Percentiles rank a stretch among this genome's conserved stretches.
Evolutionary conservation across 1,140 invertebrate genomes (phyloP).

Genomic region (Bombyx mandarina): DNA sequence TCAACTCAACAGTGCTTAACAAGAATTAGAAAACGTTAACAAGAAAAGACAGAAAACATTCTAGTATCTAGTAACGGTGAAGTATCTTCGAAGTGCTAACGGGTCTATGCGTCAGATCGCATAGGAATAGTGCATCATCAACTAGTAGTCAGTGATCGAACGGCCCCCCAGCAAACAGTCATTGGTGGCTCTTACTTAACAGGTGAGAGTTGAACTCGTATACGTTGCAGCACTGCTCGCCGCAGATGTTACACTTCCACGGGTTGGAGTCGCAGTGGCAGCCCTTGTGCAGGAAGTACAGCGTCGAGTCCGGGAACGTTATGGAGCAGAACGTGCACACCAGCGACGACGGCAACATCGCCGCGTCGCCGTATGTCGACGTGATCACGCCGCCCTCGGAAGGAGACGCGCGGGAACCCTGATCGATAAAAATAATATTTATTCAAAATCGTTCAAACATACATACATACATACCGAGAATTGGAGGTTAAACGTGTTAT

Average conservation of each 20-base stretch:
- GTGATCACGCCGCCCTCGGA: conserved; percentile 77
- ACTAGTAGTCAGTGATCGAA: conserved; percentile 40
- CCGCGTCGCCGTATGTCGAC: conserved; percentile 72
- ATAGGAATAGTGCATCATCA: conserved; percentile 36
- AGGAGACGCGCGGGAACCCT: conserved; percentile 72
- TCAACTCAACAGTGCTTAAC: conserved; percentile 26
- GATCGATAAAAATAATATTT: conserved; percentile 5
- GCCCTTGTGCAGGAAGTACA: conserved; percentile 97
- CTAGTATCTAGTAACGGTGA: conserved; percentile 18
- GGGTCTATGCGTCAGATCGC: conserved; percentile 32
- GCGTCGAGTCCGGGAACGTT: conserved; percentile 93
- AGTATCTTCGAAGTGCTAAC: conserved; percentile 52
- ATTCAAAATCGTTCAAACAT: too few species aligned
- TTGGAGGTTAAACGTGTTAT: too few species aligned
- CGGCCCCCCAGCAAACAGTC: conserved; percentile 66
- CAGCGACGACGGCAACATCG: conserved; percentile 67
- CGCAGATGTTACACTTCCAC: conserved; percentile 98
- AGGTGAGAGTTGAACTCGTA: conserved; percentile 98
- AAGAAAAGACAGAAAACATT: conserved; percentile 14
- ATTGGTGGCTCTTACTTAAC: conserved; percentile 92
- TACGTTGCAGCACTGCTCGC: conserved; percentile 91
- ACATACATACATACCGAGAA: too few species aligned
- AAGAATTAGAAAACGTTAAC: conserved; percentile 4
- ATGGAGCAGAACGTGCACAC: conserved; percentile 93
- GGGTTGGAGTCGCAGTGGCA: conserved; percentile 97